phyloP scores from a whole-genome alignment of 92 coral and sea anemone species.

The Zoanthus sociatus region DNA sequence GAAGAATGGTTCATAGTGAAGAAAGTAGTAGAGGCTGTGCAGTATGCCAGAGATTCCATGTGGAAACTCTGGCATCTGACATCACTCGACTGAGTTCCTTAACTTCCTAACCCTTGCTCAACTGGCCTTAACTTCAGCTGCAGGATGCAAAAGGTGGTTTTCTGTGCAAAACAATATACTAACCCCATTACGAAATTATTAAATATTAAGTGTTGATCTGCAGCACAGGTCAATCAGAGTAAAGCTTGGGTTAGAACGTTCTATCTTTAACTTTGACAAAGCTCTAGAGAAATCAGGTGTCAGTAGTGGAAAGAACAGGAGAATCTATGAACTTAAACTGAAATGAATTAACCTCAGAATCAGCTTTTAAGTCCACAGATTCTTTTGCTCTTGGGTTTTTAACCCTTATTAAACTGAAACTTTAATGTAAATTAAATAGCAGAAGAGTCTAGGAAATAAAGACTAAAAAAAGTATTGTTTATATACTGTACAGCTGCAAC shows the following conservation, averaged over 20 bases:
- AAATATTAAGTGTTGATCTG: conserved; percentile 3
- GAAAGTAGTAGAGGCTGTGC: conserved; percentile 33
- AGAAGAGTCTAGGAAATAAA: background rate
- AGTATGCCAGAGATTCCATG: conserved; percentile 43
- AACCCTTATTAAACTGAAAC: too few relatives aligned
- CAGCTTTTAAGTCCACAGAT: background rate
- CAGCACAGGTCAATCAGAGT: conserved; percentile 41
- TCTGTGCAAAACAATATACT: conserved; percentile 32
- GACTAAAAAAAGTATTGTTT: too few relatives aligned
- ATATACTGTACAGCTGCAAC: too few relatives aligned
- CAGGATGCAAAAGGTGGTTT: conserved; percentile 46
- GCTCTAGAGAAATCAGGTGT: conserved; percentile 34
- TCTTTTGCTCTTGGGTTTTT: background rate
- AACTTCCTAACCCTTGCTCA: background rate
- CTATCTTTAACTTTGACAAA: conserved; percentile 27
- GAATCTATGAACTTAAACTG: background rate
- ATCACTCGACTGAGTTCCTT: conserved; percentile 24
- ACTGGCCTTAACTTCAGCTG: conserved; percentile 1
- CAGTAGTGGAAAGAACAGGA: conserved; percentile 14
- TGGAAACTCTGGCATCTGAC: conserved; percentile 33
- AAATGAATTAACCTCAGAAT: background rate
- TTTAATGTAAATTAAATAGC: background rate
- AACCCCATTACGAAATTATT: background rate
- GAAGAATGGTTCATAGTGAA: conserved; percentile 30
- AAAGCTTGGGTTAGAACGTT: conserved; percentile 4